phyloP scores from a whole-genome alignment of 2,888 invertebrate species.

The Tipula unca region DNA sequence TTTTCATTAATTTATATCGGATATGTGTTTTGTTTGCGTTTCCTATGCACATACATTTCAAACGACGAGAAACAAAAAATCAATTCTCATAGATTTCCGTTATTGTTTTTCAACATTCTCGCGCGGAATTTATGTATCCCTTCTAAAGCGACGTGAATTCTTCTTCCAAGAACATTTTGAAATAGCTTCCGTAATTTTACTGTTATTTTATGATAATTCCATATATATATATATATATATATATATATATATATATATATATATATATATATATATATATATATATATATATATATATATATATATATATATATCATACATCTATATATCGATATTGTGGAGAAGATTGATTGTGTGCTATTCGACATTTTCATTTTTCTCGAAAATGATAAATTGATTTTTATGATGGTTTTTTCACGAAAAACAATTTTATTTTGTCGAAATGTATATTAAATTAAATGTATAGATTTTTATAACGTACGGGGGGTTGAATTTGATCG shows the following conservation, averaged over 20 bases:
- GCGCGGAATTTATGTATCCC: background rate
- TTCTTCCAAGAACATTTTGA: background rate
- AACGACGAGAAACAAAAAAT: background rate
- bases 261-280: too few relatives aligned
- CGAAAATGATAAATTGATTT: background rate
- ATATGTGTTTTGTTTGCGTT: background rate
- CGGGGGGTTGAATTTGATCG: too few relatives aligned
- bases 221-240: background rate
- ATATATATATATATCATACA: too few relatives aligned
- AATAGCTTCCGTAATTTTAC: background rate
- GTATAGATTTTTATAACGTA: too few relatives aligned
- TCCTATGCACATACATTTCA: background rate
- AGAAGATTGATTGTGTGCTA: background rate
- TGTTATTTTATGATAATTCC: background rate
- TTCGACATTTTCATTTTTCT: background rate
- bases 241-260: too few relatives aligned
- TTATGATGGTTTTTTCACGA: background rate
- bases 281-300: too few relatives aligned
- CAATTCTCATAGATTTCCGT: background rate
- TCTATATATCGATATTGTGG: background rate
- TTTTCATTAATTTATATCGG: background rate
- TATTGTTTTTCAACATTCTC: background rate
- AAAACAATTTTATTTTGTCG: background rate
- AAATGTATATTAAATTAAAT: background rate
- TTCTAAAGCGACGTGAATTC: background rate